These are phyloP conservation scores for Drosophila greeni DNA, from an alignment of 2,888 invertebrate genomes.

Conservation along the genomic window DNA sequence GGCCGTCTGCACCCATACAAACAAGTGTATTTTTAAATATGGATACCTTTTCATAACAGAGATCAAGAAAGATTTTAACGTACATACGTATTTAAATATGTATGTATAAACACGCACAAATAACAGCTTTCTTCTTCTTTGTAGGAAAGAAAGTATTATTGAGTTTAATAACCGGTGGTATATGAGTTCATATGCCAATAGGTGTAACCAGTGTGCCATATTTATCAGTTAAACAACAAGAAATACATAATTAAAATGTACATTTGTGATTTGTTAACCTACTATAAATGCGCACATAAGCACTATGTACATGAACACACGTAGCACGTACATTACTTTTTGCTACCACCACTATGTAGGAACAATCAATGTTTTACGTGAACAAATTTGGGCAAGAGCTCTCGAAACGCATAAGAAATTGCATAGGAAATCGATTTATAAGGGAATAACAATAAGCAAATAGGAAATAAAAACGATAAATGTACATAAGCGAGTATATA, in stretches of 20 bases:
- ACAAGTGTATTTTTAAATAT: slow-evolving; percentile 34
- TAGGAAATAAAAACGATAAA: slow-evolving; percentile 32
- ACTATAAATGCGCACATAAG: slow-evolving; percentile 25
- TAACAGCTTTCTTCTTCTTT: slow-evolving; percentile 4
- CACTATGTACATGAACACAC: slow-evolving; percentile 13
- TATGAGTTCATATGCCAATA: slow-evolving; percentile 9
- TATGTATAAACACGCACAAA: neutral
- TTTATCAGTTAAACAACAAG: slow-evolving; percentile 4
- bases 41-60: slow-evolving; percentile 38
- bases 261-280: slow-evolving; percentile 27
- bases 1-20: slow-evolving; percentile 16
- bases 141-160: slow-evolving; percentile 14
- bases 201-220: neutral
- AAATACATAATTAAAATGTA: slow-evolving; percentile 5
- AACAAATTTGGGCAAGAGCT: neutral
- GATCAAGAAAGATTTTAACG: slow-evolving; percentile 18
- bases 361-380: neutral
- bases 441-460: slow-evolving; percentile 17
- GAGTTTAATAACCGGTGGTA: slow-evolving; percentile 10
- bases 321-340: slow-evolving; percentile 12
- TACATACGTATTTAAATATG: neutral
- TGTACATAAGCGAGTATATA: slow-evolving; percentile 30
- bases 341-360: neutral
- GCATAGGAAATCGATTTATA: slow-evolving; percentile 9
- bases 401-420: neutral